Conservation (phyloP, 2,113 vertebrate species). For the Malurus elegans region DNA sequence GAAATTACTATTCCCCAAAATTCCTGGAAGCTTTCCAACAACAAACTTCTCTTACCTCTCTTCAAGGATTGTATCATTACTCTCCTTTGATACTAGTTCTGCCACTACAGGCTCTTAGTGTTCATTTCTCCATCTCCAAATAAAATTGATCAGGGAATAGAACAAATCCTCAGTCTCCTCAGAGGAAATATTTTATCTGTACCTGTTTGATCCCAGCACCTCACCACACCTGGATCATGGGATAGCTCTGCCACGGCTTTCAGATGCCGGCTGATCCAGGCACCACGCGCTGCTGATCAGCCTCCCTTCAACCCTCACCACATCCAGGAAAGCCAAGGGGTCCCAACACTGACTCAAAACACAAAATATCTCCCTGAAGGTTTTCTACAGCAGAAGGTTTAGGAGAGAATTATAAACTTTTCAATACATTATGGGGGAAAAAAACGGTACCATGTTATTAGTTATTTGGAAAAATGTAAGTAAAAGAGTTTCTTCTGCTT, state of each 20-base stretch:
- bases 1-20: neutral
- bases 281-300: neutral
- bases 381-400: neutral
- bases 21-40: neutral
- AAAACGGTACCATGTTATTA: neutral
- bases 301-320: neutral
- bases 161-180: neutral
- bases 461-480: neutral
- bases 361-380: neutral
- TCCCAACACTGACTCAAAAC: accelerated
- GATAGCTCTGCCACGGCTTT: neutral
- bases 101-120: neutral
- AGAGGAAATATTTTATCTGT: neutral
- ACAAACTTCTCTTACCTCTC: neutral
- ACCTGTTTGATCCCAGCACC: neutral
- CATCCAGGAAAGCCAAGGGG: neutral
- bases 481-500: neutral
- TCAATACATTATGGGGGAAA: neutral
- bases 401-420: neutral
- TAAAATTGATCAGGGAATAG: neutral
- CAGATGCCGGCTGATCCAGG: accelerated
- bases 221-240: accelerated
- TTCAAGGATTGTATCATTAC: neutral
- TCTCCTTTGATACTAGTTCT: neutral
- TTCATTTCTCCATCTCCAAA: neutral